Conservation (phyloP, 1,140 invertebrate species). For the Achatina immaculata region DNA sequence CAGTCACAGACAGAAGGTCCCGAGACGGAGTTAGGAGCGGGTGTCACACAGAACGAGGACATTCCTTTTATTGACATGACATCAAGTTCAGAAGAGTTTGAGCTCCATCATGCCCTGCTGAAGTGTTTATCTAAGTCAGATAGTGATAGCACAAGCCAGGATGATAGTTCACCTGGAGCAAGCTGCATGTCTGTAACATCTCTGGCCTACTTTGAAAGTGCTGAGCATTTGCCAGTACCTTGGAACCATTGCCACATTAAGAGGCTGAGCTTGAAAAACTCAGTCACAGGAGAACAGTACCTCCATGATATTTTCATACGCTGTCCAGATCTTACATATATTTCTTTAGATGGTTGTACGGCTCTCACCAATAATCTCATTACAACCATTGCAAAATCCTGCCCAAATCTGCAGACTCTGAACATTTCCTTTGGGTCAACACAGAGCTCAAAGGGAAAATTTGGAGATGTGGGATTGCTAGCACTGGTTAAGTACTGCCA, state of each 20-base stretch:
- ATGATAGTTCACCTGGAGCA: neutral
- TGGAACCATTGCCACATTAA: constrained; percentile 21
- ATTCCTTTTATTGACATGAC: constrained; percentile 33
- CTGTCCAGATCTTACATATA: constrained; percentile 28
- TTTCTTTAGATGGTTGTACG: constrained; percentile 16
- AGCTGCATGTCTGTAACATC: neutral
- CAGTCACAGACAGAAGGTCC: constrained; percentile 2
- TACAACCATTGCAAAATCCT: constrained; percentile 25
- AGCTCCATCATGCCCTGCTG: constrained; percentile 8
- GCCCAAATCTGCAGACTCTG: constrained; percentile 13
- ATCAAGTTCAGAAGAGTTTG: constrained; percentile 19
- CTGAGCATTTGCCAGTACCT: neutral
- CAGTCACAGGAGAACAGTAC: neutral
- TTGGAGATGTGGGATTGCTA: constrained; percentile 25
- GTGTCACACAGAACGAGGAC: neutral
- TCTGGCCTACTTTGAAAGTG: neutral
- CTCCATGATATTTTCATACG: constrained; percentile 11
- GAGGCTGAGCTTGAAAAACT: constrained; percentile 24
- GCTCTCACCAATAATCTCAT: constrained; percentile 1
- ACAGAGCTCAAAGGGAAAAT: neutral
- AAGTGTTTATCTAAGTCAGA: neutral
- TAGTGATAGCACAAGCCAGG: neutral
- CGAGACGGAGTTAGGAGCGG: neutral
- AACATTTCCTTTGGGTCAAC: neutral
- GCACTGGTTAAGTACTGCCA: constrained; percentile 12